Conservation (phyloP, 1,140 invertebrate genomes). For the Lepidurus couesii region DNA sequence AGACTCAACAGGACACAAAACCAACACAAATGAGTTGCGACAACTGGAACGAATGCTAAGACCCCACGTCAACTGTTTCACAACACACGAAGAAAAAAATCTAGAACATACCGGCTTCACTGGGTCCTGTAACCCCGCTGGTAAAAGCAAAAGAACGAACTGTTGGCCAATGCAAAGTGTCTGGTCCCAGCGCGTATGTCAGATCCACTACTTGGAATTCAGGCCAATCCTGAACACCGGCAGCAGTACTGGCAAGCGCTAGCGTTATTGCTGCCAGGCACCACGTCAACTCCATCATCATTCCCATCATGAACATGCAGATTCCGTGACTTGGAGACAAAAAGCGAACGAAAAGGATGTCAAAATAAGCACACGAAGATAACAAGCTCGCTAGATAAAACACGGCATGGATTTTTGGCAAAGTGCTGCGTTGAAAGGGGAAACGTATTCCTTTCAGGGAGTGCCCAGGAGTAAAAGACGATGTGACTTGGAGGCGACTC, state of each 20-base stretch:
- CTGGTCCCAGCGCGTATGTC: neutral
- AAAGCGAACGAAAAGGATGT: neutral
- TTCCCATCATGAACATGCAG: neutral
- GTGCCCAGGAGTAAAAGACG: neutral
- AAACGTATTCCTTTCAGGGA: neutral
- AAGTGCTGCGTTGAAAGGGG: neutral
- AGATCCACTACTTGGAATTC: conserved; percentile 9
- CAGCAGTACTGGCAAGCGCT: neutral
- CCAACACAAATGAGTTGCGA: neutral
- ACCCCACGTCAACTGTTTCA: neutral
- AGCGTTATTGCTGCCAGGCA: conserved; percentile 13
- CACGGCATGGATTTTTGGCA: neutral
- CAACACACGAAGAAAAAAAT: neutral
- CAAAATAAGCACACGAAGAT: neutral
- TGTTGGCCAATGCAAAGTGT: conserved; percentile 5
- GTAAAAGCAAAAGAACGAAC: neutral
- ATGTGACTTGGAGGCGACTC: neutral
- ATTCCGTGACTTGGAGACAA: neutral
- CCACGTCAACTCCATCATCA: conserved; percentile 13
- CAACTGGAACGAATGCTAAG: conserved; percentile 7
- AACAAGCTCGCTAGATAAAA: neutral
- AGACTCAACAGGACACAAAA: neutral
- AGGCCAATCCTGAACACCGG: conserved; percentile 1
- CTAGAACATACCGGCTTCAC: neutral
- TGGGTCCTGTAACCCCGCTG: neutral